Conservation (phyloP, 2,888 invertebrate species). For the Hetaerina titia region DNA sequence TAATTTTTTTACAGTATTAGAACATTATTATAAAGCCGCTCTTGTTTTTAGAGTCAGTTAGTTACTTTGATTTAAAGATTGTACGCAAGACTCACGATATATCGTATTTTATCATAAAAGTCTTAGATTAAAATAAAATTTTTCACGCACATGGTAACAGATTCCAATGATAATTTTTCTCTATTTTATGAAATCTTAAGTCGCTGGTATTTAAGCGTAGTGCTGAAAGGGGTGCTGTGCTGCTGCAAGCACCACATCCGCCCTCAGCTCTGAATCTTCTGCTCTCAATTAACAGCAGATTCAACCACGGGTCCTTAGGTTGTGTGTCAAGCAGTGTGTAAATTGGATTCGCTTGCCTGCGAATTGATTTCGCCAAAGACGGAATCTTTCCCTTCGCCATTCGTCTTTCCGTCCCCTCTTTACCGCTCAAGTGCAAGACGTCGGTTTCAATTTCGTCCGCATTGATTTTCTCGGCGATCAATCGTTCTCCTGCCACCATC, state of each 20-base stretch:
- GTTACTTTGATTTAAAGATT: too few relatives aligned
- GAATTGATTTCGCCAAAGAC: constrained; percentile 6
- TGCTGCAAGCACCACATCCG: not conserved
- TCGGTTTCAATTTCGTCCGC: not conserved
- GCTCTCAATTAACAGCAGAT: not conserved
- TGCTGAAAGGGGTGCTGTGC: not conserved
- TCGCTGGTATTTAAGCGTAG: not conserved
- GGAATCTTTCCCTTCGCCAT: not conserved
- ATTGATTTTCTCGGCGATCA: not conserved
- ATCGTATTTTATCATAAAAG: too few relatives aligned
- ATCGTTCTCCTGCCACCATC: not conserved
- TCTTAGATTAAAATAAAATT: too few relatives aligned
- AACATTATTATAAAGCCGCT: too few relatives aligned
- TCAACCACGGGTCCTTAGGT: constrained; percentile 10
- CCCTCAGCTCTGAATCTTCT: not conserved
- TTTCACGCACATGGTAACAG: too few relatives aligned
- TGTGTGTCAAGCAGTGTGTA: constrained; percentile 27
- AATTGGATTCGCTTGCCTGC: not conserved
- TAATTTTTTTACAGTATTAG: too few relatives aligned
- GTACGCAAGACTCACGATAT: too few relatives aligned
- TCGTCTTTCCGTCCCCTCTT: not conserved
- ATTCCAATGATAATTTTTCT: too few relatives aligned
- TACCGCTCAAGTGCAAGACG: not conserved
- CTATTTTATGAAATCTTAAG: not conserved
- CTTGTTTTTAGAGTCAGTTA: too few relatives aligned